A percentile compares a stretch with the other conserved stretches of the same genome.
Conservation (phyloP, 2,797 vertebrate genomes). For the Sparidentex hasta region DNA sequence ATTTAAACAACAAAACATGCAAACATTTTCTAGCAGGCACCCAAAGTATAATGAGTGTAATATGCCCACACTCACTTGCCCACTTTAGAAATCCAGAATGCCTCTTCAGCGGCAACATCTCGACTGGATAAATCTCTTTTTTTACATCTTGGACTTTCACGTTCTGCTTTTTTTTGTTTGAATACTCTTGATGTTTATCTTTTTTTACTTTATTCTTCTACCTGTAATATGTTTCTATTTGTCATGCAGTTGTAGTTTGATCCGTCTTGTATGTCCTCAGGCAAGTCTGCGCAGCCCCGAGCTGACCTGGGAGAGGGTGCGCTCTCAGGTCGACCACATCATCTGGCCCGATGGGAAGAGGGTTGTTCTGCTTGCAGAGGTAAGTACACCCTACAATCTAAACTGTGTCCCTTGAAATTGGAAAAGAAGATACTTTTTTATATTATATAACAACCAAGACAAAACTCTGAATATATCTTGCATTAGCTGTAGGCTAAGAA, state of each 20-base stretch:
- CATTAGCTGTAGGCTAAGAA: not conserved
- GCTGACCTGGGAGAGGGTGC: conserved; percentile 97
- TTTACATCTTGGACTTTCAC: not conserved
- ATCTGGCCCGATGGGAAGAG: conserved; percentile 99
- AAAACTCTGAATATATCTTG: not conserved
- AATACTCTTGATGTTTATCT: not conserved
- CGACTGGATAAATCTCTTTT: not conserved
- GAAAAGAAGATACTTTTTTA: too few species aligned
- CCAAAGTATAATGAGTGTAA: too few species aligned
- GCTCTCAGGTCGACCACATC: conserved; percentile 97
- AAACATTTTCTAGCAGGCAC: too few species aligned
- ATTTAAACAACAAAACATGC: too few species aligned
- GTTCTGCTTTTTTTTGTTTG: conserved; percentile 1
- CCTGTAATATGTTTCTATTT: not conserved
- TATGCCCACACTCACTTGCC: too few species aligned
- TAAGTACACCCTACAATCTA: conserved; percentile 58
- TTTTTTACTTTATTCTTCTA: not conserved
- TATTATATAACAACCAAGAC: not conserved
- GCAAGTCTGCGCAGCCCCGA: conserved; percentile 96
- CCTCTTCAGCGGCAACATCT: not conserved
- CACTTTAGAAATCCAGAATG: conserved; percentile 8
- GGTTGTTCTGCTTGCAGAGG: conserved; percentile 97
- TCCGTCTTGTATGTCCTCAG: conserved; percentile 74
- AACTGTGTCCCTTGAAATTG: not conserved
- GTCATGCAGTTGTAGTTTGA: conserved; percentile 20